Conservation (phyloP, 1,140 invertebrate species). For the Chrysopa pallens region DNA sequence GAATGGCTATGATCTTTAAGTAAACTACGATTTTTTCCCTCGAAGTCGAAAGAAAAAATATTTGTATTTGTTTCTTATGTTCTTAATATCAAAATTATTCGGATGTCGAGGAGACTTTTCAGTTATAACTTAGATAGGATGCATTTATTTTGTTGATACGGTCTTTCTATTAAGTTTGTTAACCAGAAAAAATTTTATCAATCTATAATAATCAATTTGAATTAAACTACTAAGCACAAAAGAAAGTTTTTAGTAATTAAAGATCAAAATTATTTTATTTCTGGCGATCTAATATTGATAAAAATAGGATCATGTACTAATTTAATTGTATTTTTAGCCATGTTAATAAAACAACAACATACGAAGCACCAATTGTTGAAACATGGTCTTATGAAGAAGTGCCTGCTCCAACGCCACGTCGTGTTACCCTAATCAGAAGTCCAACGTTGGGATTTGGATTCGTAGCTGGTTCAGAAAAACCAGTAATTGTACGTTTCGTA, state of each 20-base stretch:
- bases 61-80: too few species aligned
- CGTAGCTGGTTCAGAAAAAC: slow-evolving; percentile 78
- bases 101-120: too few species aligned
- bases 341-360: slow-evolving; percentile 76
- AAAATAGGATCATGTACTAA: slow-evolving; percentile 4
- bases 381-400: slow-evolving; percentile 41
- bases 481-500: slow-evolving; percentile 75
- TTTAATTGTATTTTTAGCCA: slow-evolving; percentile 43
- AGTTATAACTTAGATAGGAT: too few species aligned
- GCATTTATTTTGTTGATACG: too few species aligned
- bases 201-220: too few species aligned
- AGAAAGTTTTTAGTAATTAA: background rate
- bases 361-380: slow-evolving; percentile 45
- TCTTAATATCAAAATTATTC: too few species aligned
- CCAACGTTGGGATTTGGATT: slow-evolving; percentile 77
- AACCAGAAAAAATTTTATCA: too few species aligned
- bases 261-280: background rate
- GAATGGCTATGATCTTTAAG: too few species aligned
- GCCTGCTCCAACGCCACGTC: slow-evolving; percentile 53
- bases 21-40: too few species aligned
- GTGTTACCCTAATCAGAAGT: slow-evolving; percentile 50
- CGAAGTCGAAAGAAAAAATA: too few species aligned
- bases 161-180: too few species aligned
- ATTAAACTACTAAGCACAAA: background rate
- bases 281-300: too few species aligned